phyloP scores from a whole-genome alignment of 1,140 invertebrate genomes.

The Drosophila seguyi region DNA sequence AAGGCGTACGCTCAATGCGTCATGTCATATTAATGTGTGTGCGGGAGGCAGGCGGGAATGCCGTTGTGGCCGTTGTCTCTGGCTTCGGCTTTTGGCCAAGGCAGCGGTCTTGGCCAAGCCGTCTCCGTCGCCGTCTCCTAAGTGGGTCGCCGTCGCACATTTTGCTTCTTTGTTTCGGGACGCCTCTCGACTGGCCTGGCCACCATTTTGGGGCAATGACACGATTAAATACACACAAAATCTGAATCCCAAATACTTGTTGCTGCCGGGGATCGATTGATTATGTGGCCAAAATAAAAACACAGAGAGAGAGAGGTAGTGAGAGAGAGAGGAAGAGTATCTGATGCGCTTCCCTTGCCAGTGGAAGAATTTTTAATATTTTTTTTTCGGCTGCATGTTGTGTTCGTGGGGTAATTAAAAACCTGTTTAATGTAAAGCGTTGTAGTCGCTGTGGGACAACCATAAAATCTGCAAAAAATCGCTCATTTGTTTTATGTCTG shows the following conservation, averaged over 20 bases:
- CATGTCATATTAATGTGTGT: slow-evolving; percentile 42
- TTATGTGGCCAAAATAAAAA: slow-evolving; percentile 51
- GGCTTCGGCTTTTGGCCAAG: slow-evolving; percentile 40
- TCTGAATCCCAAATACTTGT: slow-evolving; percentile 53
- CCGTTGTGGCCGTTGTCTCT: slow-evolving; percentile 30
- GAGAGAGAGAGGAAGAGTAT: too few species aligned
- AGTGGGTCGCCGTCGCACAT: slow-evolving; percentile 57
- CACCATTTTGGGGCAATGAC: slow-evolving; percentile 80
- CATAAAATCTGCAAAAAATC: slow-evolving; percentile 63
- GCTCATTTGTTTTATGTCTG: slow-evolving; percentile 30
- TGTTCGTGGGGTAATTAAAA: slow-evolving; percentile 55
- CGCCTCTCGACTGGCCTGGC: slow-evolving; percentile 51
- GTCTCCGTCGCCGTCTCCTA: slow-evolving; percentile 28
- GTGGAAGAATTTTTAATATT: slow-evolving; percentile 13
- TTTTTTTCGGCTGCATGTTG: slow-evolving; percentile 13
- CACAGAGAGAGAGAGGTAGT: not conserved
- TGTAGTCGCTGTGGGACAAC: slow-evolving; percentile 13
- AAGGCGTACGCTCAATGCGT: slow-evolving; percentile 42
- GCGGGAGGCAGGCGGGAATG: slow-evolving; percentile 51
- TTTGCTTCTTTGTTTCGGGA: slow-evolving; percentile 58
- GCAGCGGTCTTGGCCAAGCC: slow-evolving; percentile 28
- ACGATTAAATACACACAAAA: slow-evolving; percentile 65
- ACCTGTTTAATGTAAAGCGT: slow-evolving; percentile 70
- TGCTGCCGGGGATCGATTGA: slow-evolving; percentile 37
- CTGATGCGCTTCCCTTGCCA: slow-evolving; percentile 37